These are phyloP conservation scores for Axis porcinus DNA, from an alignment of 2,113 vertebrate species.

Conservation along the genomic window DNA sequence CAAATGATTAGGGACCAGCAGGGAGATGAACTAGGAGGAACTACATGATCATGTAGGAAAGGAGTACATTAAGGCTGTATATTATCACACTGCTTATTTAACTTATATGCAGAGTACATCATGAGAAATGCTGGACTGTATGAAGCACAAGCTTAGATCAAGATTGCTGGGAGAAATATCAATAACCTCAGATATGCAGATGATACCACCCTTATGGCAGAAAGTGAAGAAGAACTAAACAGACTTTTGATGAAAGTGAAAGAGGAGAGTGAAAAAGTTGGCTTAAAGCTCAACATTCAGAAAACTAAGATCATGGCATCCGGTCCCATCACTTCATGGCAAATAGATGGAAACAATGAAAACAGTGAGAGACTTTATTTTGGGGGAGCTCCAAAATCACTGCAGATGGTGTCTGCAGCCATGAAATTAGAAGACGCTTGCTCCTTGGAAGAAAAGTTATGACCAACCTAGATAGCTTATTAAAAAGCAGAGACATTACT, in stretches of 20 bases:
- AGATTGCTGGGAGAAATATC: neutral
- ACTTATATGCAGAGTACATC: neutral
- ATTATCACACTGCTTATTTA: neutral
- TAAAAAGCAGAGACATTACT: neutral
- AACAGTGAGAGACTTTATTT: neutral
- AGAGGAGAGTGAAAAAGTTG: neutral
- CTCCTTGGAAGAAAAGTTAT: neutral
- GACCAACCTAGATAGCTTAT: neutral
- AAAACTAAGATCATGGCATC: neutral
- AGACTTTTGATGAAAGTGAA: neutral
- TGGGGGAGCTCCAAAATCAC: neutral
- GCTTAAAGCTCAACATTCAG: neutral
- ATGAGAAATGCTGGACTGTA: neutral
- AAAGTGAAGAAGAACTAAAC: neutral
- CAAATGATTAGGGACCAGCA: neutral
- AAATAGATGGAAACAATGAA: neutral
- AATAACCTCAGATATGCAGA: neutral
- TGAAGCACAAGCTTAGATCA: neutral
- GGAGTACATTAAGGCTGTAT: neutral
- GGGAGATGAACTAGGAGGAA: neutral
- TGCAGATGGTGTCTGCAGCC: neutral
- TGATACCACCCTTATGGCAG: neutral
- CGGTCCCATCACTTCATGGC: neutral
- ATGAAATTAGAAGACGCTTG: neutral
- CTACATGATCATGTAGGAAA: neutral